Percentiles rank a stretch among this genome's conserved stretches.
These are phyloP conservation scores for Sporophila hypoxantha DNA, from an alignment of 2,113 vertebrate species.

Conservation along the genomic window DNA sequence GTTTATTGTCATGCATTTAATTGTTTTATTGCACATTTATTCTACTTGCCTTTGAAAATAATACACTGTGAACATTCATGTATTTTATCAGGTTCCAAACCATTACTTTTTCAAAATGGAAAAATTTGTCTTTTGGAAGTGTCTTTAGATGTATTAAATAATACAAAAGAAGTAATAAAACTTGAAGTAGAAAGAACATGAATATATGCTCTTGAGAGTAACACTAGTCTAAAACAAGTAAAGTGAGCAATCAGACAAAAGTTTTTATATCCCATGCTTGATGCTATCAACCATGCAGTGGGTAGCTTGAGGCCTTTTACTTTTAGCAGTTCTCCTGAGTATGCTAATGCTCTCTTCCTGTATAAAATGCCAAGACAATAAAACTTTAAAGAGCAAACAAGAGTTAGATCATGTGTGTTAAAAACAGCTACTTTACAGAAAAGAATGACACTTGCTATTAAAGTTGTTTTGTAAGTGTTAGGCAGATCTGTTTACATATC, in stretches of 20 bases:
- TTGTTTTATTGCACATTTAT: conserved; percentile 59
- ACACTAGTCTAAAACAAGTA: conserved; percentile 67
- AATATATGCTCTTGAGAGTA: conserved; percentile 79
- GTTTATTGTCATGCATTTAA: conserved; percentile 52
- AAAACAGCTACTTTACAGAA: conserved; percentile 61
- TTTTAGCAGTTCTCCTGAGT: conserved; percentile 72
- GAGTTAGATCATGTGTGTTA: conserved; percentile 65
- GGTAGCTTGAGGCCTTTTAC: conserved; percentile 78
- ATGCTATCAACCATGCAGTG: conserved; percentile 76
- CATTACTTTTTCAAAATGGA: conserved; percentile 89
- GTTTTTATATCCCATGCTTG: conserved; percentile 74
- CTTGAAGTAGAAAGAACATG: conserved; percentile 79
- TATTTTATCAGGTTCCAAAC: conserved; percentile 70
- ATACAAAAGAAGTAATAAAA: conserved; percentile 87
- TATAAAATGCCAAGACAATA: conserved; percentile 71
- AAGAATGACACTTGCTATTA: conserved; percentile 58
- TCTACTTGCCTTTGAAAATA: conserved; percentile 52
- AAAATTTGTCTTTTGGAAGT: conserved; percentile 88
- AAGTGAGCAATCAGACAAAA: conserved; percentile 79
- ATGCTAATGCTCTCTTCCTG: conserved; percentile 70
- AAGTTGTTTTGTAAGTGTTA: conserved; percentile 29
- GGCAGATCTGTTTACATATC: conserved; percentile 28
- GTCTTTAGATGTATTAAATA: conserved; percentile 88
- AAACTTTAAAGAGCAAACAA: conserved; percentile 78
- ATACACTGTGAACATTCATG: conserved; percentile 43